A percentile compares a stretch with the other conserved stretches of the same genome.
These are phyloP conservation scores for Hypanus sabinus DNA, from an alignment of 2,113 vertebrate species.

Conservation along the genomic window DNA sequence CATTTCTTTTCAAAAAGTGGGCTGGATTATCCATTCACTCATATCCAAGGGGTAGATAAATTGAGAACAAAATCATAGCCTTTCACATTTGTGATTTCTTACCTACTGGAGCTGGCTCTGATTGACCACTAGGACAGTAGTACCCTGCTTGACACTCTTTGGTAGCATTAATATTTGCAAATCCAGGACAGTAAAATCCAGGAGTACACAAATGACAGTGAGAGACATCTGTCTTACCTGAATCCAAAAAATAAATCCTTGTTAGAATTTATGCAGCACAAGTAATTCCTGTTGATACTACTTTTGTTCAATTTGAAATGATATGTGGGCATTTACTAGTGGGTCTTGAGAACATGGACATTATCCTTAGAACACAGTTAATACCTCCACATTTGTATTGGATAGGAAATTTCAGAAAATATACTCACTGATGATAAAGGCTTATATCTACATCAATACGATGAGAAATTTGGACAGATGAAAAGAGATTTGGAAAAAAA, in stretches of 20 bases:
- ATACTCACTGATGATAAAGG: background rate
- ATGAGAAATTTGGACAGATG: background rate
- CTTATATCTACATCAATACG: background rate
- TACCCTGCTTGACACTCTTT: constrained; percentile 71
- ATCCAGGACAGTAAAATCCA: constrained; percentile 54
- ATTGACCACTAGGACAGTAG: constrained; percentile 74
- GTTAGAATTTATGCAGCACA: background rate
- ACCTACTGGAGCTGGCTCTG: constrained; percentile 56
- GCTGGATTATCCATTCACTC: background rate
- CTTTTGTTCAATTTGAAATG: background rate
- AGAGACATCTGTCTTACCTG: constrained; percentile 51
- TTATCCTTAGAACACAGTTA: background rate
- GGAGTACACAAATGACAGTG: constrained; percentile 55
- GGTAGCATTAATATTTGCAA: constrained; percentile 60
- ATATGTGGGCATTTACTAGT: background rate
- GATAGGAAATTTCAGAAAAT: background rate
- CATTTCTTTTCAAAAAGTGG: background rate
- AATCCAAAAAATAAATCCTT: background rate
- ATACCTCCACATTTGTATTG: background rate
- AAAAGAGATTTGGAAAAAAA: background rate
- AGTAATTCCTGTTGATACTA: background rate
- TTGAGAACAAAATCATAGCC: background rate
- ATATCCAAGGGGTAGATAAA: background rate
- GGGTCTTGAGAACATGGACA: background rate
- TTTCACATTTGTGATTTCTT: background rate